These are phyloP conservation scores for Phoeniculus purpureus DNA, from an alignment of 2,797 vertebrate genomes.

Conservation along the genomic window DNA sequence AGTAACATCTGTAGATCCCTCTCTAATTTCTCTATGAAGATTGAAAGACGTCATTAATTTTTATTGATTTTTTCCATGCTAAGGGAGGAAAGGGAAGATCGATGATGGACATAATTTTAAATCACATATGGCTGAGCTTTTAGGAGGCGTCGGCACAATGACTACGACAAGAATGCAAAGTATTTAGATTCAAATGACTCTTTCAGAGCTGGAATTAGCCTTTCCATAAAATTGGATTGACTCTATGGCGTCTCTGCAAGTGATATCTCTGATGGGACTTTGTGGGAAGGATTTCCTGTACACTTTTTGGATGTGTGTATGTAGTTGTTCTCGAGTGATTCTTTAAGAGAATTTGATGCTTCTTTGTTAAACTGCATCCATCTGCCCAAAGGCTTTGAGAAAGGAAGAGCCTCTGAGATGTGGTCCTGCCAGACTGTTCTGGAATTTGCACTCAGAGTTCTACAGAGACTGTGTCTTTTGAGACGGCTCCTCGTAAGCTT, in stretches of 20 bases:
- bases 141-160: slow-evolving; percentile 36
- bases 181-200: slow-evolving; percentile 63
- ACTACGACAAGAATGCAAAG: slow-evolving; percentile 35
- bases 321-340: slow-evolving; percentile 17
- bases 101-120: slow-evolving; percentile 62
- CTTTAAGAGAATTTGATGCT: neutral
- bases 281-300: neutral
- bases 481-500: too few species aligned
- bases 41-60: slow-evolving; percentile 59
- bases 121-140: slow-evolving; percentile 59
- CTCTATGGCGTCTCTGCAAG: slow-evolving; percentile 19
- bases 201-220: slow-evolving; percentile 36
- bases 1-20: slow-evolving; percentile 60
- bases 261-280: slow-evolving; percentile 6
- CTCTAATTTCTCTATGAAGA: slow-evolving; percentile 48
- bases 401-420: neutral
- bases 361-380: neutral
- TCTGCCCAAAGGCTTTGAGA: neutral
- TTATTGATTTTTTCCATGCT: slow-evolving; percentile 47
- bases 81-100: slow-evolving; percentile 26
- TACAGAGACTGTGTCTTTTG: too few species aligned
- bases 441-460: neutral
- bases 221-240: slow-evolving; percentile 15
- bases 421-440: neutral
- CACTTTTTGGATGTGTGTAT: neutral